phyloP scores from a whole-genome alignment of 2,113 vertebrate genomes.

The Peromyscus polionotus region DNA sequence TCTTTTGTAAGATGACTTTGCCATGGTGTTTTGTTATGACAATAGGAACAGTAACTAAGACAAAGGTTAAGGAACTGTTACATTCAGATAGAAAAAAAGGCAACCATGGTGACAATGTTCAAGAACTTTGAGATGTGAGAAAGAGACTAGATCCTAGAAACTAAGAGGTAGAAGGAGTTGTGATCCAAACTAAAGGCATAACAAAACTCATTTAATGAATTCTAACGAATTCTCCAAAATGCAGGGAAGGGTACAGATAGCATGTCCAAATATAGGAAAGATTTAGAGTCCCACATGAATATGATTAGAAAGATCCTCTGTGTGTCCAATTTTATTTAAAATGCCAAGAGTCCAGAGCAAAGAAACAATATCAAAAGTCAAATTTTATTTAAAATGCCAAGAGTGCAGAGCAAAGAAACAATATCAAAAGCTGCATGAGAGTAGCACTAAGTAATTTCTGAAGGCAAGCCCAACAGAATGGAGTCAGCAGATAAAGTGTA shows the following conservation, averaged over 20 bases:
- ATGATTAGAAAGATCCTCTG: not conserved
- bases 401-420: not conserved
- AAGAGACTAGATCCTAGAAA: not conserved
- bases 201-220: not conserved
- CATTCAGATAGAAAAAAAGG: not conserved
- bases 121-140: not conserved
- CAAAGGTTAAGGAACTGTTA: not conserved
- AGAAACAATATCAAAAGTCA: not conserved
- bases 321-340: not conserved
- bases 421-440: not conserved
- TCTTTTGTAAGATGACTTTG: no score
- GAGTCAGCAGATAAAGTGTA: not conserved
- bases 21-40: no score
- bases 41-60: not conserved
- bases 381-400: not conserved
- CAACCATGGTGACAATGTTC: not conserved
- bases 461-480: not conserved
- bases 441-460: not conserved
- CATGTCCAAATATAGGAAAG: not conserved
- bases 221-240: not conserved
- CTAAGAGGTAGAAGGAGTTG: not conserved
- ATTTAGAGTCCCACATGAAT: not conserved
- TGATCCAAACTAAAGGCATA: not conserved
- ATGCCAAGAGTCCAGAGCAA: not conserved
- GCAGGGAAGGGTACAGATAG: not conserved